A percentile compares a stretch with the other conserved stretches of the same genome.
Conservation (phyloP, 1,140 invertebrate genomes). For the Agraylea sexmaculata region DNA sequence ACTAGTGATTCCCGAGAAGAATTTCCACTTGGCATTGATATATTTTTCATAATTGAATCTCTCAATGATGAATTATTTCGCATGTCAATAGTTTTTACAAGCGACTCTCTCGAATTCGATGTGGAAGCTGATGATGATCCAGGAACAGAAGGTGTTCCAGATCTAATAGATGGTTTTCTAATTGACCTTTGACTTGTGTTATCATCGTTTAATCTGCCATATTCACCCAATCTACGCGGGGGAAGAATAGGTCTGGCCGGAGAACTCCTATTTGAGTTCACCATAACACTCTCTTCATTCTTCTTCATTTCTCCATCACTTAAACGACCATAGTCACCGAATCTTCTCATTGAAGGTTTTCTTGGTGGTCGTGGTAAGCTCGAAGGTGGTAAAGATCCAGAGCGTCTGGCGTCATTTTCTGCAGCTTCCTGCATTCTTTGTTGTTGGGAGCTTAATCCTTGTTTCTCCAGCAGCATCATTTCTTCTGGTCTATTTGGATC, state of each 20-base stretch:
- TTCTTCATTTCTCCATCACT: slow-evolving; percentile 46
- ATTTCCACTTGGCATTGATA: slow-evolving; percentile 19
- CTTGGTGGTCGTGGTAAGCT: slow-evolving; percentile 56
- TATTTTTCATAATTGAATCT: slow-evolving; percentile 20
- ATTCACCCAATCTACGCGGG: slow-evolving; percentile 42
- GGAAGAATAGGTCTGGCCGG: slow-evolving; percentile 52
- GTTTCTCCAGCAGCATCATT: slow-evolving; percentile 61
- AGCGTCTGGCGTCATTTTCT: slow-evolving; percentile 33
- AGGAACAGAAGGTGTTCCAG: slow-evolving; percentile 36
- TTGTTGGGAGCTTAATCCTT: slow-evolving; percentile 61
- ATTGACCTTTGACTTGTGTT: slow-evolving; percentile 31
- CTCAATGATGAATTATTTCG: slow-evolving; percentile 15
- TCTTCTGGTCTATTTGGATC: slow-evolving; percentile 46
- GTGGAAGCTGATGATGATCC: slow-evolving; percentile 37
- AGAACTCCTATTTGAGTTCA: slow-evolving; percentile 27
- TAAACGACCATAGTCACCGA: slow-evolving; percentile 44
- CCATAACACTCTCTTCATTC: slow-evolving; percentile 26
- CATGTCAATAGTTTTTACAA: slow-evolving; percentile 34
- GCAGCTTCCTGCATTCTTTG: slow-evolving; percentile 49
- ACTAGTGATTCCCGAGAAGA: slow-evolving; percentile 30
- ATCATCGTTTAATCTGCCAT: slow-evolving; percentile 44
- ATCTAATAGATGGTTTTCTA: slow-evolving; percentile 29
- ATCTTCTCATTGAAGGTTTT: slow-evolving; percentile 39
- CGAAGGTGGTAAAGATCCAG: slow-evolving; percentile 45
- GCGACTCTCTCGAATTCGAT: slow-evolving; percentile 35